These are phyloP conservation scores for Gyrodactylus salaris DNA, from an alignment of 1,140 invertebrate genomes.

Conservation along the genomic window DNA sequence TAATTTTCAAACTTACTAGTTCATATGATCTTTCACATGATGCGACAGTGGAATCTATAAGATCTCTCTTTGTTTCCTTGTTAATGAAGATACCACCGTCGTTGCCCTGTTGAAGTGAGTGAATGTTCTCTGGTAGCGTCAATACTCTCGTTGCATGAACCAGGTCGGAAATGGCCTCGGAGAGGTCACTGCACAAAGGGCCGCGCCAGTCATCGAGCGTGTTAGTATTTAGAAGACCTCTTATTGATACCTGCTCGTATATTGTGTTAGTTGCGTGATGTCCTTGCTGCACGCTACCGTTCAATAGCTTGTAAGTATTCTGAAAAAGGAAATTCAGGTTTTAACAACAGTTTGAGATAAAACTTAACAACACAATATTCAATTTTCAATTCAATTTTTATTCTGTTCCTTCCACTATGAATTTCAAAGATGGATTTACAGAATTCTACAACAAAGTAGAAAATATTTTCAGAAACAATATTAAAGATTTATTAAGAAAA, in stretches of 20 bases:
- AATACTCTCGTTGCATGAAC: neutral
- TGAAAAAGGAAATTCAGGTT: neutral
- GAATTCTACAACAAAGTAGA: too few relatives aligned
- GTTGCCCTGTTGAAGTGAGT: neutral
- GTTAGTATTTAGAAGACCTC: neutral
- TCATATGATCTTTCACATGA: neutral
- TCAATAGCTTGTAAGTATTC: neutral
- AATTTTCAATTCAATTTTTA: too few relatives aligned
- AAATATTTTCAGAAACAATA: too few relatives aligned
- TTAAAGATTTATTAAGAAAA: too few relatives aligned
- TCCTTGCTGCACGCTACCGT: neutral
- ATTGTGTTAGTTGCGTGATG: neutral
- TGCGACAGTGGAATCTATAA: neutral
- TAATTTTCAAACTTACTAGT: neutral
- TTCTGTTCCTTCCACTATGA: too few relatives aligned
- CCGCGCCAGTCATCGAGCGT: neutral
- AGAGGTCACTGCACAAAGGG: neutral
- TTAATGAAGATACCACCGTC: neutral
- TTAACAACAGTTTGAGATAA: neutral
- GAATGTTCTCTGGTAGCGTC: neutral
- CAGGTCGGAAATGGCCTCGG: neutral
- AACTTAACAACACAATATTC: too few relatives aligned
- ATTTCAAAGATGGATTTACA: too few relatives aligned
- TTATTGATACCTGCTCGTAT: neutral
- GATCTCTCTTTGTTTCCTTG: neutral